Evolutionary conservation across 2,797 vertebrate species (phyloP).

Genomic region (Pangasius larnaudii): DNA sequence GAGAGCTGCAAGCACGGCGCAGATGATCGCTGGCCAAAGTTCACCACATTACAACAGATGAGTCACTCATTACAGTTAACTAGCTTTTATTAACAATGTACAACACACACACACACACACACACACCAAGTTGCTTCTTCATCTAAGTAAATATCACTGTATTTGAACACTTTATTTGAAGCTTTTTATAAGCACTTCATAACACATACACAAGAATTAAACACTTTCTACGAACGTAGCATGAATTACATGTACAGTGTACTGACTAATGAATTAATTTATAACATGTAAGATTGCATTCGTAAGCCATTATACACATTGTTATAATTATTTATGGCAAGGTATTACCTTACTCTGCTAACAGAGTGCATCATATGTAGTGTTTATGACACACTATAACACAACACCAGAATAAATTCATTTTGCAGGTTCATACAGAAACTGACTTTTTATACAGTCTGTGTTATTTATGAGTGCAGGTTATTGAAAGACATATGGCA

Average conservation of each 20-base stretch:
- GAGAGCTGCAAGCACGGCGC: not conserved
- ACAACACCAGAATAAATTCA: not conserved
- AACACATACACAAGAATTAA: not conserved
- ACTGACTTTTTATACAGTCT: not conserved
- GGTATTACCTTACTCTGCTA: not conserved
- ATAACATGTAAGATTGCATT: not conserved
- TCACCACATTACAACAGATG: conserved; percentile 5
- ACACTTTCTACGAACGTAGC: not conserved
- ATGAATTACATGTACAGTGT: not conserved
- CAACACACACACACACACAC: not conserved
- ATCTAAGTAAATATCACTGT: not conserved
- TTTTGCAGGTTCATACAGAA: no score
- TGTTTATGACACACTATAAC: not conserved
- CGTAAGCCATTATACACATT: not conserved
- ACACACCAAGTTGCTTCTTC: not conserved
- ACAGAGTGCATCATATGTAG: not conserved
- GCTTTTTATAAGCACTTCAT: not conserved
- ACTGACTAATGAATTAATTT: not conserved
- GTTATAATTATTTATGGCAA: not conserved
- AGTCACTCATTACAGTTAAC: not conserved
- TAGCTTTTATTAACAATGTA: not conserved
- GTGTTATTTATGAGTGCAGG: no score
- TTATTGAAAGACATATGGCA: no score
- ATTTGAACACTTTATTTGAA: not conserved
- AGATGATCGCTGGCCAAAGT: conserved; percentile 12